Evolutionary conservation across 2,888 invertebrate species (phyloP).

Genomic region (Gerosis bhagava): DNA sequence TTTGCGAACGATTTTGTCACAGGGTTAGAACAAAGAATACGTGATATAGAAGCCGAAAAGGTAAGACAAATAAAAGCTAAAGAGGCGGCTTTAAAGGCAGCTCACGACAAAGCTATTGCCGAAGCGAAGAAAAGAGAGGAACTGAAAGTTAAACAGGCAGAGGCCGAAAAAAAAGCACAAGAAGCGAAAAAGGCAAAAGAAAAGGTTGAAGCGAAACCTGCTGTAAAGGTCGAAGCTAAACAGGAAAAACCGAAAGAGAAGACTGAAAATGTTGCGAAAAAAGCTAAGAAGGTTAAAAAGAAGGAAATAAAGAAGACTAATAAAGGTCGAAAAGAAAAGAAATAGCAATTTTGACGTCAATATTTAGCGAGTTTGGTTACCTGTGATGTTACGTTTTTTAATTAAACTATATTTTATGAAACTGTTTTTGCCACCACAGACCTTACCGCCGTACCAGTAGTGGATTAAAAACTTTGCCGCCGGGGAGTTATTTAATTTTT

Average conservation of each 20-base stretch:
- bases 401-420: too few species aligned
- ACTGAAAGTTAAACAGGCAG: slow-evolving; percentile 40
- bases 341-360: too few species aligned
- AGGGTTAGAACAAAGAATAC: slow-evolving; percentile 42
- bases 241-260: slow-evolving; percentile 30
- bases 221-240: slow-evolving; percentile 34
- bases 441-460: too few species aligned
- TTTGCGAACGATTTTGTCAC: slow-evolving; percentile 42
- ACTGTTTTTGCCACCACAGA: too few species aligned
- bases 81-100: slow-evolving; percentile 47
- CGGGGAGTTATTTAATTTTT: too few species aligned
- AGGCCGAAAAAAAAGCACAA: slow-evolving; percentile 34
- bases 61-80: slow-evolving; percentile 40
- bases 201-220: slow-evolving; percentile 35
- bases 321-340: slow-evolving; percentile 27
- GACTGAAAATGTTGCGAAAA: slow-evolving; percentile 22
- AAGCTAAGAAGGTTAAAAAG: slow-evolving; percentile 29
- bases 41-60: slow-evolving; percentile 48
- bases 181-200: slow-evolving; percentile 32
- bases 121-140: slow-evolving; percentile 41
- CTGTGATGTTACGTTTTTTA: too few species aligned
- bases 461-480: too few species aligned
- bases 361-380: too few species aligned
- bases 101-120: slow-evolving; percentile 45
- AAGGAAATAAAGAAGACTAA: slow-evolving; percentile 22